These are phyloP conservation scores for Halisarca cf. caerulea DNA, from an alignment of 37 sponge, comb jelly and placozoan species.

Conservation along the genomic window DNA sequence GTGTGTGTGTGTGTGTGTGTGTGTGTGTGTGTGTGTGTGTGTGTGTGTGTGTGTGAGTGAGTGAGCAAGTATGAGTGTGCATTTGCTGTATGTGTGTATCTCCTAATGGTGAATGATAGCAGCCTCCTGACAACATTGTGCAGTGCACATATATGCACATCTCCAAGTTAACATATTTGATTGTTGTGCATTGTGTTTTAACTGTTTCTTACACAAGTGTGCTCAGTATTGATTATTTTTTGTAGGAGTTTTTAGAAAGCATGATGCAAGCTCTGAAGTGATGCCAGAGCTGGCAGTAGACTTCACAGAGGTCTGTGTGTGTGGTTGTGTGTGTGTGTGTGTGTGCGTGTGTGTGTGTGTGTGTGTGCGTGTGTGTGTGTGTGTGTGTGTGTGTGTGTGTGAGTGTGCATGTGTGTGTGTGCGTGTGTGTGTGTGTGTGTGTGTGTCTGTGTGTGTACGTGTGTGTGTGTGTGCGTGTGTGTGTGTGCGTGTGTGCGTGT, in stretches of 20 bases:
- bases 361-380: neutral
- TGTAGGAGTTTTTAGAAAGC: neutral
- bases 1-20: slow-evolving; percentile 1
- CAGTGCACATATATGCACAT: neutral
- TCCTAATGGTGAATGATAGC: no score
- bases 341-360: neutral
- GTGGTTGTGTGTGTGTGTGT: slow-evolving; percentile 13
- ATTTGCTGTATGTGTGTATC: no score
- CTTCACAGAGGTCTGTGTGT: neutral
- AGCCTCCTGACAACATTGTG: neutral
- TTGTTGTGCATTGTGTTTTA: no score
- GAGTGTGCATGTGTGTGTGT: neutral
- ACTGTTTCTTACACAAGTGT: no score
- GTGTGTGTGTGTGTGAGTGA: no score
- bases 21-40: neutral
- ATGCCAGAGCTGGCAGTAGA: neutral
- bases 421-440: neutral
- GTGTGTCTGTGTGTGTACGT: neutral
- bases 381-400: neutral
- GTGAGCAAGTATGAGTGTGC: no score
- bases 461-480: neutral
- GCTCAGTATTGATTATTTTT: neutral
- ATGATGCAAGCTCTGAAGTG: neutral
- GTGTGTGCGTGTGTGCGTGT: slow-evolving; percentile 17
- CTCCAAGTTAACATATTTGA: no score